Base-by-base conservation (phyloP, 2,888 invertebrate genomes). In the Patella depressa region DNA sequence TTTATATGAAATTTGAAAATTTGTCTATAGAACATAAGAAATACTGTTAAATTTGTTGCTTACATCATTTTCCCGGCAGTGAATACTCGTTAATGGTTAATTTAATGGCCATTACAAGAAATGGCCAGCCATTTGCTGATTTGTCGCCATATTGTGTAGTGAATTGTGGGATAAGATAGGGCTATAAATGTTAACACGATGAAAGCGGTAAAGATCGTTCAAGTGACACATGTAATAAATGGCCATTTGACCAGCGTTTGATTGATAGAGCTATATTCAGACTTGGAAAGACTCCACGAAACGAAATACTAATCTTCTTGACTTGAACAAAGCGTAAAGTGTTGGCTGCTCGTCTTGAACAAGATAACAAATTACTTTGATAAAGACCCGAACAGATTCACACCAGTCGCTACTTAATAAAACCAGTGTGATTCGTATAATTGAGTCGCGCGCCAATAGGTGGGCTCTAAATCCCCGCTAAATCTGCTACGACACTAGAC, bases 371-470 rank as follows among this genome's bases (percentile, higher is more conserved):
- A 65, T 65, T 65, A 65, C 65, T 9, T 45, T 19, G 24, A 65
- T 65, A 65, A 19, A 65, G 24, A 65, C 19, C 7, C 19, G 24
- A 65, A 24, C 11, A 65, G 12, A 65, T 24, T 65, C 65, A 17
- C 19, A 19, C 65, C 19, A 65, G 24, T 24, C 24, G 11, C 65
- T 19, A 14, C 65, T 65, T 15, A 24, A 19, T 65, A 65, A 65
- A 65, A 65, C 65, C 65, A 65, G 45, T 24, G 65, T 65, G 65
- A 65, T 65, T 65, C 24, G 24, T 65, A 24, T 65, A 65, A 65
- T 65, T 65, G 24, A 65, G 65, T 65, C 19, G 65, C 65, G 65
- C 65, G 65, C 19, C 19, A 65, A 65, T 24, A 24, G 24, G 14
- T 24, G 19, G 19, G 65, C 24, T 65, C 19, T 65, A 65, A 65